A percentile compares a stretch with the other conserved stretches of the same genome.
phyloP scores from a whole-genome alignment of 2,113 vertebrate genomes.

The Corythaixoides concolor region DNA sequence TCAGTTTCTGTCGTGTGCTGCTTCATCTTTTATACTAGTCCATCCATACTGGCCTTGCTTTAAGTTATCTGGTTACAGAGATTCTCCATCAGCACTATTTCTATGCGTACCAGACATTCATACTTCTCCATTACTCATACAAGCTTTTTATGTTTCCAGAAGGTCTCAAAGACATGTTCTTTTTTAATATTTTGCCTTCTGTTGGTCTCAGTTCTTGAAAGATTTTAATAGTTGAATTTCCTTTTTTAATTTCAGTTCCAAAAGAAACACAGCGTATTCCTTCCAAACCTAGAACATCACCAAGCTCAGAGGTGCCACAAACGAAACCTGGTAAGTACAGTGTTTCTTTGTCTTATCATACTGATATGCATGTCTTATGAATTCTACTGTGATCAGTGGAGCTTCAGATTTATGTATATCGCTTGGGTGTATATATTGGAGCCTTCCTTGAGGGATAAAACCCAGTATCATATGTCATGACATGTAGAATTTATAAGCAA shows the following conservation, averaged over 20 bases:
- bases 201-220: neutral
- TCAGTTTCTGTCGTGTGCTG: neutral
- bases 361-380: neutral
- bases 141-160: neutral
- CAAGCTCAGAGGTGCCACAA: constrained; percentile 50
- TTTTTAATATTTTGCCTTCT: neutral
- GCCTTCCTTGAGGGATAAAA: neutral
- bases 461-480: neutral
- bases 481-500: neutral
- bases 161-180: neutral
- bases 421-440: neutral
- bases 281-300: constrained; percentile 46
- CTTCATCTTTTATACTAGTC: neutral
- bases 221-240: neutral
- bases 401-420: neutral
- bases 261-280: constrained; percentile 43
- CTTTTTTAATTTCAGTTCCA: constrained; percentile 56
- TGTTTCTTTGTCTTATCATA: neutral
- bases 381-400: neutral
- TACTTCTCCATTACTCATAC: neutral
- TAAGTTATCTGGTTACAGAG: neutral
- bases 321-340: constrained; percentile 63
- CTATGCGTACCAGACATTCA: neutral
- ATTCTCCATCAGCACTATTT: neutral
- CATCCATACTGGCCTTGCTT: neutral